These are phyloP conservation scores for Pachliopta kotzebuea DNA, from an alignment of 2,888 invertebrate genomes.

Conservation along the genomic window DNA sequence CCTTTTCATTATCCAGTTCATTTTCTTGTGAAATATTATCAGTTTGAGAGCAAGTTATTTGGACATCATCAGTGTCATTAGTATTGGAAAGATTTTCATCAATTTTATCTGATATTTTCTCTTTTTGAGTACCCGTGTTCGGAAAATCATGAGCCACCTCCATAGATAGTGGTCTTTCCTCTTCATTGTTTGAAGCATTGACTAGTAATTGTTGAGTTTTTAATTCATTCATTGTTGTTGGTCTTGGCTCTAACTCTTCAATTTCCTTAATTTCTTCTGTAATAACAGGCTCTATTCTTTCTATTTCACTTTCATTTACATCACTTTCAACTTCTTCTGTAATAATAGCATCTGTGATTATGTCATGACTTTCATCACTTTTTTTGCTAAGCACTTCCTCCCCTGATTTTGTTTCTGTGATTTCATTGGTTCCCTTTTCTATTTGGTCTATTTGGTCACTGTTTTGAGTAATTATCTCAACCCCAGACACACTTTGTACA, in stretches of 20 bases:
- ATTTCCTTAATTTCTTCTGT: conserved; percentile 9
- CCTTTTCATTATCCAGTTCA: conserved; percentile 37
- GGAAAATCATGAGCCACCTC: conserved; percentile 61
- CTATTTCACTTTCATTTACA: conserved; percentile 23
- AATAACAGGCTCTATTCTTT: conserved; percentile 17
- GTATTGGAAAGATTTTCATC: conserved; percentile 63
- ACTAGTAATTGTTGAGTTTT: conserved; percentile 57
- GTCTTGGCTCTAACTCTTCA: conserved; percentile 13
- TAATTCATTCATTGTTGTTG: conserved; percentile 42
- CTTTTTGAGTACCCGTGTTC: conserved; percentile 43
- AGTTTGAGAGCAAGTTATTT: conserved; percentile 67
- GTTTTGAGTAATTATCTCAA: conserved; percentile 30
- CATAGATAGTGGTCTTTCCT: conserved; percentile 49
- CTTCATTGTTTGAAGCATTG: conserved; percentile 45
- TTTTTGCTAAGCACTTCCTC: conserved; percentile 4
- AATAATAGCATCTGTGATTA: conserved; percentile 12
- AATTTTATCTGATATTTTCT: conserved; percentile 52
- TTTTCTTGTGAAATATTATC: conserved; percentile 51
- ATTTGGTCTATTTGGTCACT: background rate
- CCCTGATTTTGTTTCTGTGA: conserved; percentile 20
- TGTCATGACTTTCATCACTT: background rate
- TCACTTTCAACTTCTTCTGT: conserved; percentile 33
- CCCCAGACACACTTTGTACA: conserved; percentile 46
- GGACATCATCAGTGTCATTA: conserved; percentile 67
- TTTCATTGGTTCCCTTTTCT: conserved; percentile 32